Percentiles rank a stretch among this genome's conserved stretches.
Evolutionary conservation across 2,888 invertebrate genomes (phyloP).

Genomic region (Drosophila anomelani): DNA sequence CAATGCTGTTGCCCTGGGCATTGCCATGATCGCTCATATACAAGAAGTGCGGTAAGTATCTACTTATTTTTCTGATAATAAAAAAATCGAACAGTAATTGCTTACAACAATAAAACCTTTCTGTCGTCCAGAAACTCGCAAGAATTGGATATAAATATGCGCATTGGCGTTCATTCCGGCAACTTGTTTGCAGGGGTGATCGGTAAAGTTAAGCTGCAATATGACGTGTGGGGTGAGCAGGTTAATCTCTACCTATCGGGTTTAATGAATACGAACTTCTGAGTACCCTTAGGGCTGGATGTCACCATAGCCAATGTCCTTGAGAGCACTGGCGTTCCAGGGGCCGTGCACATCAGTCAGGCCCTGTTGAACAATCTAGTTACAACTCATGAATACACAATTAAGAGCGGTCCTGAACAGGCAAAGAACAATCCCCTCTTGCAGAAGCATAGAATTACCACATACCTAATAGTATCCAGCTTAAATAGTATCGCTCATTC

Average conservation of each 20-base stretch:
- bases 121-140: slow-evolving; percentile 86
- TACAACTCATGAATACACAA: slow-evolving; percentile 68
- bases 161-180: slow-evolving; percentile 97
- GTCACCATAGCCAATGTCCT: slow-evolving; percentile 97
- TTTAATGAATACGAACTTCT: neutral
- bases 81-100: too few species aligned
- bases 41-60: slow-evolving; percentile 86
- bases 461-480: slow-evolving; percentile 88
- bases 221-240: slow-evolving; percentile 94
- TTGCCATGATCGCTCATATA: slow-evolving; percentile 95
- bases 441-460: slow-evolving; percentile 89
- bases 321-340: slow-evolving; percentile 95
- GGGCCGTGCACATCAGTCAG: slow-evolving; percentile 94
- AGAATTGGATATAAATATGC: slow-evolving; percentile 95
- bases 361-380: slow-evolving; percentile 87
- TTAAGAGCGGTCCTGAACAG: slow-evolving; percentile 86
- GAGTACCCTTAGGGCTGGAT: slow-evolving; percentile 86
- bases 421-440: slow-evolving; percentile 89
- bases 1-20: slow-evolving; percentile 94
- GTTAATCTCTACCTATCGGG: accelerated
- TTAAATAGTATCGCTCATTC: neutral
- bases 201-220: slow-evolving; percentile 97
- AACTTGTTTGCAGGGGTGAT: slow-evolving; percentile 95
- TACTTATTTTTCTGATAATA: too few species aligned
- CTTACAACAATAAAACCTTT: too few species aligned